Evolutionary conservation across 2,888 invertebrate species (phyloP), one percentile per base, ranked within the genome.

Genomic region (Empis stercorea): DNA sequence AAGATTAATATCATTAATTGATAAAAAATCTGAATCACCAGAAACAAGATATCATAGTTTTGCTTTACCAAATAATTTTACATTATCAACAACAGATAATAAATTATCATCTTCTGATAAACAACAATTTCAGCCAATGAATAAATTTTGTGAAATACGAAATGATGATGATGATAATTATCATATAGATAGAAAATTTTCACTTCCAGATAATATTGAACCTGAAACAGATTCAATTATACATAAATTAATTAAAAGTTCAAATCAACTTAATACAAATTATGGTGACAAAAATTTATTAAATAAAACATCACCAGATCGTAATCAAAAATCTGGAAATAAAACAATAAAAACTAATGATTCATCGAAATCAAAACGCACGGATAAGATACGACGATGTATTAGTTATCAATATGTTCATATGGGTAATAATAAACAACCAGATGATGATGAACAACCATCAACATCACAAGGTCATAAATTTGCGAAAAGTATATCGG

Each of bases 391-490:
- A 10, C 60, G 70, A 34, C 67, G 73, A 40, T 74, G 74, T 56
- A 66, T 73, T 10, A 74, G 73, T 57, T 73, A 73, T 48, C 73
- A 71, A 52, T 73, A 64, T 54, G 58, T 75, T 30, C 61, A 65
- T 30, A 60, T 68, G 56, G 60, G 56, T 13, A 51, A 54, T 44
- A 46, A 40, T 44, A 23, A 13, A 23, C 20, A 17, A 43, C 32
- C 16, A 10, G 10, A 34, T 30, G 17, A n/a, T 6, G 16, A 14
- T 5, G 36, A 32, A 1, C 6, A 13, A 11, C 15, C 27, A n/a
- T 43, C 43, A 5, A 15, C 23, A 34, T 30, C 27, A 2, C 9
- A n/a, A 9, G 30, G 30, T 23, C 48, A 49, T n/a, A 48, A 45
- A 13, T 44, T 51, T 44, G 45, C 48, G 10, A 52, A 51, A 45